Evolutionary conservation across 1,140 invertebrate genomes (phyloP), one percentile per base, ranked within the genome.

Genomic region (Scylla paramamosain): DNA sequence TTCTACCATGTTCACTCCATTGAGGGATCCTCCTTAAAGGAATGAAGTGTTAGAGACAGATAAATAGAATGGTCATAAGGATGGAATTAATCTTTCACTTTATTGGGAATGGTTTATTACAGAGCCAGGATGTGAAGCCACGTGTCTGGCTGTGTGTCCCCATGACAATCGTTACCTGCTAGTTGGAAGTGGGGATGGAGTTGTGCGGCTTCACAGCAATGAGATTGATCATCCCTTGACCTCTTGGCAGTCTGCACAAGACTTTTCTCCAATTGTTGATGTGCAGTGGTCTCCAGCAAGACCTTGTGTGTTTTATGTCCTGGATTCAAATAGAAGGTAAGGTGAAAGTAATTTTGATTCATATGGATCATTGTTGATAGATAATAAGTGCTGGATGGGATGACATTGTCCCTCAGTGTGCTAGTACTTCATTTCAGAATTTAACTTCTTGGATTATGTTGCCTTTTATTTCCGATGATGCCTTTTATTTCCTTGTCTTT

Each of bases 201-300:
- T 97, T 91, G 96, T 98, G 87, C 96, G 97, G 77, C 96, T 97
- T 59, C 97, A 97, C 96, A 97, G 96, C 3, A 96, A 96, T 25
- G 96, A 96, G 52, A 94, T 97, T 96, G 97, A 97, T 52, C 97
- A 97, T 87, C 97, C 98, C 12, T 96, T 98, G 92, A 96, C 98
- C 31, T 97, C 97, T 82, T 97, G 97, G 97, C 96, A 96, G 12
- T 96, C 96, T 25, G 96, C 97, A 28, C 96, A 96, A 3, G 96
- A 97, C 39, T 96, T 96, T 14, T 94, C 97, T 0, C 96, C 97
- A 20, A 97, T 98, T 28, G 97, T 96, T 96, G 96, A 96, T 52
- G 96, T 98, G 28, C 97, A 97, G 94, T 98, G 98, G 98, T 98
- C 97, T 10, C 97, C 97, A 52, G 97, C 97, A 32, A 97, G 97